These are phyloP conservation scores for Leptinotarsa lineolata DNA, from an alignment of 1,140 invertebrate species.

Conservation along the genomic window DNA sequence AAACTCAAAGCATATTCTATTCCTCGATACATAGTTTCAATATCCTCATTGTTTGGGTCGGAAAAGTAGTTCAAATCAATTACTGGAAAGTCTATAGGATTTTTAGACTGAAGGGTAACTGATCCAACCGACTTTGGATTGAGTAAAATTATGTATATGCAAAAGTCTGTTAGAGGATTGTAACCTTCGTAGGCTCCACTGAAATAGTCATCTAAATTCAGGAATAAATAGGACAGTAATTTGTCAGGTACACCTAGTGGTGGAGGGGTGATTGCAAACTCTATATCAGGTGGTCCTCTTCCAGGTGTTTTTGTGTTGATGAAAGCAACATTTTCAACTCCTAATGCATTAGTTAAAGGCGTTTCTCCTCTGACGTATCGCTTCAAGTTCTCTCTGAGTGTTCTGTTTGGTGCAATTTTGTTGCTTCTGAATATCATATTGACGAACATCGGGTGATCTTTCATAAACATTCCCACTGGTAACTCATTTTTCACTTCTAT, in stretches of 20 bases:
- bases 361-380: constrained; percentile 28
- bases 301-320: constrained; percentile 9
- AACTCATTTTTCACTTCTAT: constrained; percentile 70
- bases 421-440: constrained; percentile 51
- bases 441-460: constrained; percentile 73
- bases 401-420: neutral
- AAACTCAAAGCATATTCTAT: constrained; percentile 64
- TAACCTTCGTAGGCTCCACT: neutral
- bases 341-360: constrained; percentile 9
- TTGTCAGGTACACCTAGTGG: neutral
- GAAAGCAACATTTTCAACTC: constrained; percentile 8
- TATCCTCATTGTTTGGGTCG: constrained; percentile 62
- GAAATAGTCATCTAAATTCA: neutral
- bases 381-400: constrained; percentile 21
- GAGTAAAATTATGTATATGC: constrained; percentile 65
- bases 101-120: constrained; percentile 66
- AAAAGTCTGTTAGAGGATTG: constrained; percentile 50
- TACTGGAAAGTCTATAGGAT: constrained; percentile 74
- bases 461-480: constrained; percentile 75
- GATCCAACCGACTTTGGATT: constrained; percentile 74
- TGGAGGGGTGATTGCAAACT: neutral
- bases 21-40: constrained; percentile 65
- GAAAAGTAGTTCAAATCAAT: constrained; percentile 78
- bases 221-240: neutral
- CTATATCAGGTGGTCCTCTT: constrained; percentile 8